Base-by-base conservation (phyloP, 2,113 vertebrate species). In the Prolemur simus region DNA sequence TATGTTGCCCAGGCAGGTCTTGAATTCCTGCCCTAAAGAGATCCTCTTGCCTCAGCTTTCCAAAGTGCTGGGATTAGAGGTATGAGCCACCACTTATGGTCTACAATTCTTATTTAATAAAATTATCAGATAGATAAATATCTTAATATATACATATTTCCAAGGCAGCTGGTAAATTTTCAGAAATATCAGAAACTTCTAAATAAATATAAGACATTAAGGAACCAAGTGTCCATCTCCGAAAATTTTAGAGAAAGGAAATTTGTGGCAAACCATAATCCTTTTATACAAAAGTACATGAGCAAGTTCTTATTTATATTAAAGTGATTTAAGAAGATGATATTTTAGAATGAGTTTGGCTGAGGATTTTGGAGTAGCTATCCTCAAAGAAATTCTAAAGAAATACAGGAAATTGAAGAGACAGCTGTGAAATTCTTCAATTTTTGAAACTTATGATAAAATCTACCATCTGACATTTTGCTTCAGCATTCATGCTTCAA, bases 401-500 rank as follows among this genome's bases (percentile, higher is more conserved):
- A 92, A 96, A 95, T 76, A 58, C 9, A 95, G 73, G 78, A 94
- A 96, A 97, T 32, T 91, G 39, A 89, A 92, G 54, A 96, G 86
- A 80, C 34, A 97, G 82, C 77, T 94, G 34, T 94, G 78, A 96
- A 91, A 47, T 78, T 82, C 42, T 85, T 93, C 77, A 82, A 27
- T 81, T 77, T 82, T 73, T n/a, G 69, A 94, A 95, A 91, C 45
- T 37, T 60, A 71, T 42, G 18, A 80, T 66, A 84, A 96, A 87
- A 78, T 9, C 39, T 47, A 39, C n/a, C 88, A 86, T n/a, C 25
- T 80, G 69, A 89, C 64, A 95, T 81, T 94, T 32, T 34, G 80
- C 13, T 93, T 96, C 54, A 73, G 21, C 54, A 66, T 52, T 68
- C 37, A 45, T 71, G 9, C 94, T 96, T 92, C 47, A 89, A 92